Conservation (phyloP, 2,888 invertebrate species). For the Patella pellucida region DNA sequence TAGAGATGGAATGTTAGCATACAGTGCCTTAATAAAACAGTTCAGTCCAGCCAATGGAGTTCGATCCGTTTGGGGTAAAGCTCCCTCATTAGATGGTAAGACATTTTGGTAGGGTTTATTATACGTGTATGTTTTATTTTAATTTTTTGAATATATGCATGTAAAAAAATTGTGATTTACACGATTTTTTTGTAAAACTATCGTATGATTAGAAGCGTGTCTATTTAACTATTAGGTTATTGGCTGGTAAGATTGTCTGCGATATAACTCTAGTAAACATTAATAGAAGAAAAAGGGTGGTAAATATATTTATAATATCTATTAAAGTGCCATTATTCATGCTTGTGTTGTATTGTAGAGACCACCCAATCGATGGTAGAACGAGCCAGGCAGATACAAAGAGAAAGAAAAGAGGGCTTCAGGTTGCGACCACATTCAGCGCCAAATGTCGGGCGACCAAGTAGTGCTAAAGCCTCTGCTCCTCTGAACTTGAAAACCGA, state of each 20-base stretch:
- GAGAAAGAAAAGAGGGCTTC: conserved; percentile 37
- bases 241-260: no score
- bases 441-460: not conserved
- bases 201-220: no score
- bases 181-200: no score
- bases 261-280: no score
- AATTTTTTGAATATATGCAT: no score
- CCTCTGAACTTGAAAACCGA: conserved; percentile 22
- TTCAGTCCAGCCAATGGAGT: conserved; percentile 24
- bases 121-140: no score
- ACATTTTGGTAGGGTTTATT: no score
- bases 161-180: no score
- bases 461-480: conserved; percentile 3
- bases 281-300: no score
- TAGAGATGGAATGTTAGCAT: conserved; percentile 55
- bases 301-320: no score
- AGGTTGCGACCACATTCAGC: conserved; percentile 13
- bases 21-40: conserved; percentile 45
- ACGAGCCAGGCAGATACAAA: conserved; percentile 43
- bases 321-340: no score
- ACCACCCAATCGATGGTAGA: conserved; percentile 46
- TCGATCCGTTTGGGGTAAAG: not conserved
- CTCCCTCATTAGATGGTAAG: not conserved
- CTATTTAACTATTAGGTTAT: no score
- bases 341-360: conserved; percentile 26